Conservation (phyloP, 2,888 invertebrate genomes). For the Drosophila flavopinicola region DNA sequence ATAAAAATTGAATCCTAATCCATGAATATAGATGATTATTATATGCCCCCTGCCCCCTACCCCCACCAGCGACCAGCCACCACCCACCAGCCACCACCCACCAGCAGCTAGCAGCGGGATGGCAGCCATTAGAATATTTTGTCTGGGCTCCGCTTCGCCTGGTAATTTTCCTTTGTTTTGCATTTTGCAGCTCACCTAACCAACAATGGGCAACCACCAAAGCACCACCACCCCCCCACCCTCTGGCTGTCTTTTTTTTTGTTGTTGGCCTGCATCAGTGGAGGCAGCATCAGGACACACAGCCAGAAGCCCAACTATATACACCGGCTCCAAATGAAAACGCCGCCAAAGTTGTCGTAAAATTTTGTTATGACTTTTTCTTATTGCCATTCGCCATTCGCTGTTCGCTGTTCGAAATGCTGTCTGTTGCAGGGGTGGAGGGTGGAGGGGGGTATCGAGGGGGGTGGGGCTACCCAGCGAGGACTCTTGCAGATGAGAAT, state of each 20-base stretch:
- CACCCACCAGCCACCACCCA: too few species aligned
- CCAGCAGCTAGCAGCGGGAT: conserved; percentile 65
- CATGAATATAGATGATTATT: conserved; percentile 85
- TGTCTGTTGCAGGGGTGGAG: conserved; percentile 25
- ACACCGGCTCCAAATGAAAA: conserved; percentile 59
- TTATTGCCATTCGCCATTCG: conserved; percentile 68
- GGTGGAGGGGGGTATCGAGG: neutral
- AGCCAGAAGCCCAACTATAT: conserved; percentile 42
- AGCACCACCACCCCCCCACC: conserved; percentile 12
- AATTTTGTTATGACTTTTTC: conserved; percentile 81
- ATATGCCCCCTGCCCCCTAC: conserved; percentile 61
- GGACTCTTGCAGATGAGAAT: conserved; percentile 40
- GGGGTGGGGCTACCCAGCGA: neutral
- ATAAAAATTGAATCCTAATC: conserved; percentile 85
- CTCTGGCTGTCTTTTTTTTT: neutral
- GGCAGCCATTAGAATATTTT: conserved; percentile 74
- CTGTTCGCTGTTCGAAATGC: conserved; percentile 50
- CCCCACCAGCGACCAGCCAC: too few species aligned
- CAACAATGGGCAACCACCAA: conserved; percentile 35
- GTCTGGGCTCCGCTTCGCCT: conserved; percentile 41
- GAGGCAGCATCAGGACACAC: conserved; percentile 8
- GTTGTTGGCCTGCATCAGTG: neutral
- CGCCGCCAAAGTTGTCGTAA: conserved; percentile 81
- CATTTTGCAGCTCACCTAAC: too few species aligned
- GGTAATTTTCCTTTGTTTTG: too few species aligned